A percentile compares a stretch with the other conserved stretches of the same genome.
Evolutionary conservation across 1,140 invertebrate genomes (phyloP).

Genomic region (Pogonomyrmex barbatus): DNA sequence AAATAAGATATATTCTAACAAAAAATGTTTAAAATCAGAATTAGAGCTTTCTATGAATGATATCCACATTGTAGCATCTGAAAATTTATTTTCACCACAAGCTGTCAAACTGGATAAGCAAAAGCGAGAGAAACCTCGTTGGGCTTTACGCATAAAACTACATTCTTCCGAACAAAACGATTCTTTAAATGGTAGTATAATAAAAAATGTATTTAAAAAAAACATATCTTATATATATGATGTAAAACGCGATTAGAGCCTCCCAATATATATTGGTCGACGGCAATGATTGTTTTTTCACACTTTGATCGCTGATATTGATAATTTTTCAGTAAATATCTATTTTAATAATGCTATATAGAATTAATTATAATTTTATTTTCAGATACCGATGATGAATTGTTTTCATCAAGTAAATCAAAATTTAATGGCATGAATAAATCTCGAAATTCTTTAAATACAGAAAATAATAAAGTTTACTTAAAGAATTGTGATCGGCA

Average conservation of each 20-base stretch:
- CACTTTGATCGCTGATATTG: constrained; percentile 85
- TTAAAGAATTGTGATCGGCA: constrained; percentile 9
- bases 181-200: constrained; percentile 70
- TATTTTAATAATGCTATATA: constrained; percentile 20
- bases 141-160: constrained; percentile 80
- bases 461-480: neutral
- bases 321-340: constrained; percentile 18
- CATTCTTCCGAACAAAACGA: constrained; percentile 59
- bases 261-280: constrained; percentile 80
- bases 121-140: constrained; percentile 74
- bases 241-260: constrained; percentile 78
- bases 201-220: neutral
- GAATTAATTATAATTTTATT: constrained; percentile 50
- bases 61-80: constrained; percentile 71
- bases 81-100: constrained; percentile 47
- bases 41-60: constrained; percentile 67
- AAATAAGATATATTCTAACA: constrained; percentile 20
- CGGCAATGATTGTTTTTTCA: constrained; percentile 81
- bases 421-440: constrained; percentile 56
- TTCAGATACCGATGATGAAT: constrained; percentile 67
- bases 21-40: constrained; percentile 30
- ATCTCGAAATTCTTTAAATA: constrained; percentile 17
- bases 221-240: constrained; percentile 66
- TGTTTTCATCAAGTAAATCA: constrained; percentile 62
- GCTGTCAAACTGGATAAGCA: neutral